phyloP scores from a whole-genome alignment of 2,797 vertebrate species.

The Pseudotriccus pelzelni region DNA sequence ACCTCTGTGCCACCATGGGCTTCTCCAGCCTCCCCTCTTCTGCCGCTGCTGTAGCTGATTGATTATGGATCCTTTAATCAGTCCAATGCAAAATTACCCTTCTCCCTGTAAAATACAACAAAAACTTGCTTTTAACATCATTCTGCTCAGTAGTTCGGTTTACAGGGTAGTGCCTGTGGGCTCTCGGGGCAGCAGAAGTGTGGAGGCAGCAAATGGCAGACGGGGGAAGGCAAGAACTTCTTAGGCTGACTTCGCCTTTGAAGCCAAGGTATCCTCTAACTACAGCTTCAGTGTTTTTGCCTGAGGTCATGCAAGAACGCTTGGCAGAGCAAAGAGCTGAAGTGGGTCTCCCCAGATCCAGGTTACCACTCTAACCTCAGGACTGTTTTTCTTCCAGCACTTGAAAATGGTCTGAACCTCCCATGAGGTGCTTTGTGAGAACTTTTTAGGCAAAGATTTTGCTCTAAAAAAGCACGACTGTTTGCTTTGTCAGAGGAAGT shows the following conservation, averaged over 20 bases:
- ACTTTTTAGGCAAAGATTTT: constrained; percentile 29
- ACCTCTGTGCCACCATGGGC: background rate
- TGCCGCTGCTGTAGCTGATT: background rate
- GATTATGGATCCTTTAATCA: background rate
- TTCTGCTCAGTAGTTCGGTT: background rate
- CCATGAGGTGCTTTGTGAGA: constrained; percentile 3
- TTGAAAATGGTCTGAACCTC: constrained; percentile 53
- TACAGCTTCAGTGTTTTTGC: constrained; percentile 44
- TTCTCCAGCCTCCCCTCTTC: background rate
- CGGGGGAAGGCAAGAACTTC: constrained; percentile 2
- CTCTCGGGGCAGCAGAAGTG: background rate
- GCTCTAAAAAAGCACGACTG: background rate
- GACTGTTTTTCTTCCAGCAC: constrained; percentile 30
- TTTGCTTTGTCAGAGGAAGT: constrained; percentile 43
- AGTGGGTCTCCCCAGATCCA: constrained; percentile 43
- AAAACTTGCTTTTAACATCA: background rate
- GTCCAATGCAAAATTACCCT: background rate
- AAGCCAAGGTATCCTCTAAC: background rate
- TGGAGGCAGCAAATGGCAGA: constrained; percentile 14
- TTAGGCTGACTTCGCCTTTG: constrained; percentile 35
- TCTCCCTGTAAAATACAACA: background rate
- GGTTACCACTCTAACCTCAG: constrained; percentile 38
- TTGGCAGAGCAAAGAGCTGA: constrained; percentile 54
- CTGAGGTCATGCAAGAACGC: constrained; percentile 15
- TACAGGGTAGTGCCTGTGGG: background rate